Percentiles rank a stretch among this genome's conserved stretches.
These are phyloP conservation scores for Anoplius nigerrimus DNA, from an alignment of 2,888 invertebrate species.

Conservation along the genomic window DNA sequence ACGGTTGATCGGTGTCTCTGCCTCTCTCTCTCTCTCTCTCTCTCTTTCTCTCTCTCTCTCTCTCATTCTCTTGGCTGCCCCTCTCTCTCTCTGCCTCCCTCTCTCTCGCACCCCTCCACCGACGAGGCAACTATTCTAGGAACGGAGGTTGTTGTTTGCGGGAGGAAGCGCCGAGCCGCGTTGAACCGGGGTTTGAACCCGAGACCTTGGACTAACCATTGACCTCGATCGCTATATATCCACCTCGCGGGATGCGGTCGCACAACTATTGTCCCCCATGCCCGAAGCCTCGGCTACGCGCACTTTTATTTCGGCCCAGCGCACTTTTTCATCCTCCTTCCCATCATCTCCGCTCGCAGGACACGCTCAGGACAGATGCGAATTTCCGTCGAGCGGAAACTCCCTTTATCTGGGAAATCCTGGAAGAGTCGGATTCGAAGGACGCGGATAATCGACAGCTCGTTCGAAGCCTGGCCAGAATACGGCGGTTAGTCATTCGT, in stretches of 20 bases:
- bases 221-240: constrained; percentile 72
- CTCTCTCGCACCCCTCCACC: constrained; percentile 14
- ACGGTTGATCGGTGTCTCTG: not conserved
- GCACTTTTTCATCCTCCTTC: too few species aligned
- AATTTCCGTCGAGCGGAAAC: too few species aligned
- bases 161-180: constrained; percentile 60
- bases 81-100: constrained; percentile 18
- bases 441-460: too few species aligned
- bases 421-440: too few species aligned
- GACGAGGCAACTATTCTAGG: constrained; percentile 64
- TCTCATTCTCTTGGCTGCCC: constrained; percentile 15
- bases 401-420: too few species aligned
- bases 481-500: too few species aligned
- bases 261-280: constrained; percentile 60
- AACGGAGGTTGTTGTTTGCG: constrained; percentile 62
- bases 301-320: too few species aligned
- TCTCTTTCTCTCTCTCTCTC: constrained; percentile 11
- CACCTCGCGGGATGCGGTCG: constrained; percentile 62
- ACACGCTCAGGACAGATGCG: too few species aligned
- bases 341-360: too few species aligned
- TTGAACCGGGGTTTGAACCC: constrained; percentile 71
- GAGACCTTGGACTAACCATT: constrained; percentile 75
- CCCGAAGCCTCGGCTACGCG: constrained; percentile 2
- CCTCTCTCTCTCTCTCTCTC: constrained; percentile 13
- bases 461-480: too few species aligned